These are phyloP conservation scores for Ceriagrion tenellum DNA, from an alignment of 2,888 invertebrate genomes.

Conservation along the genomic window DNA sequence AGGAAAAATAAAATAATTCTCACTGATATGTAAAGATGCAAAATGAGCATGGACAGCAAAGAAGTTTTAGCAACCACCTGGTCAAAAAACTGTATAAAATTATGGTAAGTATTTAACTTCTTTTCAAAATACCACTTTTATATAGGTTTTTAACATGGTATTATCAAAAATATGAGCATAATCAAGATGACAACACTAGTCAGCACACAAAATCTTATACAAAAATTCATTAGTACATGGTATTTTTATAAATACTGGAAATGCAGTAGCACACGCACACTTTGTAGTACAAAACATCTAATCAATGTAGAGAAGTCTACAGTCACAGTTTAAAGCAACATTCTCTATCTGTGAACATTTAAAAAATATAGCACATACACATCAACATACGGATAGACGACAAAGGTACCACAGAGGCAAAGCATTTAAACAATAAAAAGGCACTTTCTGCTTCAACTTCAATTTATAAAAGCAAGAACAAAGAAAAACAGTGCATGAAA, in stretches of 20 bases:
- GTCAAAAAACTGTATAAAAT: constrained; percentile 36
- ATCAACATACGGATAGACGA: neutral
- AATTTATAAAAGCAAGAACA: constrained; percentile 30
- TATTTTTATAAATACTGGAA: constrained; percentile 22
- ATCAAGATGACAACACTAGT: neutral
- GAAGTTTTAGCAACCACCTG: neutral
- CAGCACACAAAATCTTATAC: constrained; percentile 12
- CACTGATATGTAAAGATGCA: constrained; percentile 39
- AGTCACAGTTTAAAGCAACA: neutral
- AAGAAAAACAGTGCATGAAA: constrained; percentile 4
- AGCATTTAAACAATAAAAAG: constrained; percentile 23
- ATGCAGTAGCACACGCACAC: constrained; percentile 21
- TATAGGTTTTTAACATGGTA: neutral
- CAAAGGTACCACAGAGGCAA: neutral
- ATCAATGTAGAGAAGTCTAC: neutral
- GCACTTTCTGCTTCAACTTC: constrained; percentile 44
- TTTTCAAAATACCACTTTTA: neutral
- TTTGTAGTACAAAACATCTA: neutral
- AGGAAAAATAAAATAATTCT: neutral
- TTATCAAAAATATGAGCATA: constrained; percentile 35
- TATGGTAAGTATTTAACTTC: neutral
- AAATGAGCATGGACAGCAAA: constrained; percentile 21
- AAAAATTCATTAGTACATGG: constrained; percentile 3
- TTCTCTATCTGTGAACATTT: neutral
- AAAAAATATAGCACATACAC: neutral